phyloP scores from a whole-genome alignment of 2,888 invertebrate species.

The Drosophila dives region DNA sequence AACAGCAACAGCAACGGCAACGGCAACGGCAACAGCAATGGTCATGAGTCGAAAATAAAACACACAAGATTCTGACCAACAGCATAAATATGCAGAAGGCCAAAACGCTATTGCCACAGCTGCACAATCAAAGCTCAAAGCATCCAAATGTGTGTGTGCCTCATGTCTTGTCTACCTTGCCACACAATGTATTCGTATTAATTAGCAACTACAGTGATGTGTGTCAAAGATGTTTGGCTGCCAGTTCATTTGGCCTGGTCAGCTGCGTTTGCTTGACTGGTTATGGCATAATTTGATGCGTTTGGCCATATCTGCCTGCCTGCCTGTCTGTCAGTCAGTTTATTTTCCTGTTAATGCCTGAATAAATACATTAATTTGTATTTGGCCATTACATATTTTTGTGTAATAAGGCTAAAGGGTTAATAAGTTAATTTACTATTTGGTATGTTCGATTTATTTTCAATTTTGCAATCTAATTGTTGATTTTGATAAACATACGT shows the following conservation, averaged over 20 bases:
- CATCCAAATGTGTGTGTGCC: slow-evolving; percentile 47
- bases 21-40: slow-evolving; percentile 28
- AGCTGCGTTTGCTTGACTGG: slow-evolving; percentile 56
- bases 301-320: slow-evolving; percentile 20
- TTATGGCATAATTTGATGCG: slow-evolving; percentile 54
- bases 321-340: slow-evolving; percentile 11
- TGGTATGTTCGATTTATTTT: background rate
- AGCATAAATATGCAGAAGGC: slow-evolving; percentile 68
- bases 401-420: background rate
- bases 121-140: slow-evolving; percentile 33
- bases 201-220: slow-evolving; percentile 79
- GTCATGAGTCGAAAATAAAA: slow-evolving; percentile 30
- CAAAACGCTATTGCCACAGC: slow-evolving; percentile 45
- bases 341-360: slow-evolving; percentile 52
- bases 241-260: slow-evolving; percentile 31
- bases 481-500: background rate
- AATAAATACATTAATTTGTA: slow-evolving; percentile 61
- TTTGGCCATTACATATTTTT: slow-evolving; percentile 20
- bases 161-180: slow-evolving; percentile 32
- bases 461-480: background rate
- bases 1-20: slow-evolving; percentile 45
- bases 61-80: slow-evolving; percentile 56
- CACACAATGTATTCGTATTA: slow-evolving; percentile 55
- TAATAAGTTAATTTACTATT: slow-evolving; percentile 13
- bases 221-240: slow-evolving; percentile 36